These are phyloP conservation scores for Pristionchus entomophagus DNA, from an alignment of 2,888 invertebrate genomes.

Conservation along the genomic window DNA sequence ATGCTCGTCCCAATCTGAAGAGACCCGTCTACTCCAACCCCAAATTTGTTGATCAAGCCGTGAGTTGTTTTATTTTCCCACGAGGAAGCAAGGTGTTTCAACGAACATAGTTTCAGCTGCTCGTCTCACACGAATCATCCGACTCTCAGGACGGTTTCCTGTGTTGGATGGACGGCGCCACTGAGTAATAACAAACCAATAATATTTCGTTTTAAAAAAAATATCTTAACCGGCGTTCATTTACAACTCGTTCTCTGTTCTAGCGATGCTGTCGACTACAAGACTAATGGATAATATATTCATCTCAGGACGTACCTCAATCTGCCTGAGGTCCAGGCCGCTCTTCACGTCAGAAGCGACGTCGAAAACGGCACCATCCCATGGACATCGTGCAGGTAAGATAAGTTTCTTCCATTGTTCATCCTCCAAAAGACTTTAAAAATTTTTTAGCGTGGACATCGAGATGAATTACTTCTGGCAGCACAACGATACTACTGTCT, in stretches of 20 bases:
- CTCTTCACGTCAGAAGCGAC: constrained; percentile 33
- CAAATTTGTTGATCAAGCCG: constrained; percentile 33
- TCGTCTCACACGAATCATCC: constrained; percentile 48
- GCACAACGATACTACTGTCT: constrained; percentile 49
- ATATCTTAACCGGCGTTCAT: no score
- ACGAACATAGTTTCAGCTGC: background rate
- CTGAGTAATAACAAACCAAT: constrained; percentile 5
- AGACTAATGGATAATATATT: background rate
- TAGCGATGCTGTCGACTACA: no score
- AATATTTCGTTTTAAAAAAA: no score
- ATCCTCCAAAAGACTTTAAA: no score
- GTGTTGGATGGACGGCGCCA: constrained; percentile 50
- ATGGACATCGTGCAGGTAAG: constrained; percentile 27
- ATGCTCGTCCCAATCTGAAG: constrained; percentile 44
- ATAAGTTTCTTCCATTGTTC: no score
- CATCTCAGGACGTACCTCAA: constrained; percentile 18
- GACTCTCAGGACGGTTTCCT: constrained; percentile 55
- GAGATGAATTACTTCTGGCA: constrained; percentile 37
- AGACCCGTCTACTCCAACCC: constrained; percentile 15
- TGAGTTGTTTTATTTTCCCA: background rate
- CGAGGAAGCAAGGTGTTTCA: no score
- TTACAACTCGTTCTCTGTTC: no score
- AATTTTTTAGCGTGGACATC: constrained; percentile 4
- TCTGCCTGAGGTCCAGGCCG: constrained; percentile 46
- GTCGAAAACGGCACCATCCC: background rate